Base-by-base conservation (phyloP, 2,797 vertebrate genomes). In the Chanos chanos region DNA sequence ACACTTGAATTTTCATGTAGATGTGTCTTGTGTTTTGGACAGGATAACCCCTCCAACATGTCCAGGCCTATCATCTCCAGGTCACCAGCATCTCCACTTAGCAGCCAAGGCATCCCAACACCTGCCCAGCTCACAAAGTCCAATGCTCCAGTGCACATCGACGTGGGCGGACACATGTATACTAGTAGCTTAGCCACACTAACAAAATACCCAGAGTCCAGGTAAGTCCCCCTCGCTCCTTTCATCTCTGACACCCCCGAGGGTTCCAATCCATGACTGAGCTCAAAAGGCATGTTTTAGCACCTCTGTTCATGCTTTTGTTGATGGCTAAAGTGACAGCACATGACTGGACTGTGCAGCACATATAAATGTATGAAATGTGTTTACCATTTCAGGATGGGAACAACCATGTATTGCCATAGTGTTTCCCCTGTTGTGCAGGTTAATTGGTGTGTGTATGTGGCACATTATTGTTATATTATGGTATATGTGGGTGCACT, bases 121-220 rank as follows among this genome's bases (percentile, higher is more conserved):
- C 90, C 96, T 75, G 96, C 96, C 68, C 96, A 98, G 76, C 94
- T 98, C 89, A 98, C 94, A 78, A 96, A 98, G 80, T 98, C 94
- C 90, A 98, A 98, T 59, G 96, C 94, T 7, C 96, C 96, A 1
- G 96, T 98, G 84, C 96, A 98, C 88, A 98, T 98, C 59, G 96
- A 97, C n/a, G 96, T 98, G 82, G 96, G 96, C 60, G 96, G 96
- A 66, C 96, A 98, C 87, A 98, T 98, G 96, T 98, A 98, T 72
- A 98, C 96, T 89, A 98, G 96, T 92, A 98, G 96, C 80, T 85
- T 98, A 91, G 95, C 96, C 69, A 98, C 96, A 39, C 88, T 98
- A 81, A 98, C 95, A 72, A 98, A 98, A 87, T 98, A 93, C 78
- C 94, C 95, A 0, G 96, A 98, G 77, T 97, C 94, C 74, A 93